Evolutionary conservation across 2,797 vertebrate genomes (phyloP).

Genomic region (Hyperoplus immaculatus): DNA sequence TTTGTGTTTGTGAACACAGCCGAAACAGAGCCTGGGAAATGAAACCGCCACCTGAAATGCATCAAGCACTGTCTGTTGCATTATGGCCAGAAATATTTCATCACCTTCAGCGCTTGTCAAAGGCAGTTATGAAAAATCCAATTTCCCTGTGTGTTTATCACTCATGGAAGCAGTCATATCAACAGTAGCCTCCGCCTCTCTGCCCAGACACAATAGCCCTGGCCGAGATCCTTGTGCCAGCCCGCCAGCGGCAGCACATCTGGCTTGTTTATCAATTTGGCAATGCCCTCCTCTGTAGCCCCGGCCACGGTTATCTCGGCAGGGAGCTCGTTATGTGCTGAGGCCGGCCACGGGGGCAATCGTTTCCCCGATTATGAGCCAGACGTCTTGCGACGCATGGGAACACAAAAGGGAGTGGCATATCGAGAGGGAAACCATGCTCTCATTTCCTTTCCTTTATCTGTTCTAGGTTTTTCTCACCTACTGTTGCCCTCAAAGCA

Average conservation of each 20-base stretch:
- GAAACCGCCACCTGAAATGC: constrained; percentile 20
- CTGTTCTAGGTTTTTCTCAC: constrained; percentile 59
- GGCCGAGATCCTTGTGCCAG: constrained; percentile 51
- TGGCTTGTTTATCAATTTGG: constrained; percentile 83
- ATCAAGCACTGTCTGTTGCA: constrained; percentile 23
- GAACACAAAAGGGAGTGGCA: constrained; percentile 70
- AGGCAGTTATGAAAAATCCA: constrained; percentile 31
- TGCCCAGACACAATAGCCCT: constrained; percentile 66
- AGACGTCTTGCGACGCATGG: constrained; percentile 70
- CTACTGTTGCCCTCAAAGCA: constrained; percentile 13
- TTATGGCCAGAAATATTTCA: constrained; percentile 50
- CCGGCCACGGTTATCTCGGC: constrained; percentile 74
- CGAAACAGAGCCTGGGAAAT: constrained; percentile 7
- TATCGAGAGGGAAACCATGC: constrained; percentile 74
- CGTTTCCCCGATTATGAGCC: constrained; percentile 76
- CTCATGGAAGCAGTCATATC: constrained; percentile 35
- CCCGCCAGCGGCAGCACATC: constrained; percentile 69
- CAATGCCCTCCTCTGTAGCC: constrained; percentile 65
- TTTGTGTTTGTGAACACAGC: not conserved
- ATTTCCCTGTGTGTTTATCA: constrained; percentile 36
- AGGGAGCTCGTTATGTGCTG: constrained; percentile 61
- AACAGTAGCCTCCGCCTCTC: constrained; percentile 42
- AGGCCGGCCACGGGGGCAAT: constrained; percentile 61
- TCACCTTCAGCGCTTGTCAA: constrained; percentile 49
- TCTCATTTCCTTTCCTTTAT: constrained; percentile 82